These are phyloP conservation scores for Hymenopus coronatus DNA, from an alignment of 2,888 invertebrate genomes.

Conservation along the genomic window DNA sequence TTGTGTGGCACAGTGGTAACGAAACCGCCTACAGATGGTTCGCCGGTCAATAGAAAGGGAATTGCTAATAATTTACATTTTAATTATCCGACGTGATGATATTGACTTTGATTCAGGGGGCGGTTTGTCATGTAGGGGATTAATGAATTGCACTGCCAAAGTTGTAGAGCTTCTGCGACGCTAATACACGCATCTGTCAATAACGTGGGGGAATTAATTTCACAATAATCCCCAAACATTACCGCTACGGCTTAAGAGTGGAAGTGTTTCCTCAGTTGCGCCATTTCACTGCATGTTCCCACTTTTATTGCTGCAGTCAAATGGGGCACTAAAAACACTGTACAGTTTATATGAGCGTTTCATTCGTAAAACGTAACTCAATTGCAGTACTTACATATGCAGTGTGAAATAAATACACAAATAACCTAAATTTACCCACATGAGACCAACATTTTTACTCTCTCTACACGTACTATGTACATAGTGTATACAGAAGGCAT, in stretches of 20 bases:
- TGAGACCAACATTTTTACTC: too few relatives aligned
- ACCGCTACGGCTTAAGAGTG: background rate
- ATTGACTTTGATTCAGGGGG: background rate
- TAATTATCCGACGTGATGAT: background rate
- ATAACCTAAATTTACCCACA: too few relatives aligned
- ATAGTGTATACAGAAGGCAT: too few relatives aligned
- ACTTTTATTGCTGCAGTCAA: background rate
- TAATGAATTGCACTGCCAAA: background rate
- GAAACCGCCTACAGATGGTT: background rate
- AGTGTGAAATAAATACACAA: too few relatives aligned
- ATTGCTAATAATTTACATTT: background rate
- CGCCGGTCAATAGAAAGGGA: background rate
- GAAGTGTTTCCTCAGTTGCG: background rate
- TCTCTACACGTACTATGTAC: too few relatives aligned
- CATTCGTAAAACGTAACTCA: too few relatives aligned
- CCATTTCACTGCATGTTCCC: too few relatives aligned
- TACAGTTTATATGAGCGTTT: too few relatives aligned
- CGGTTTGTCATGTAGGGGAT: background rate
- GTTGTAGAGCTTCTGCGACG: background rate
- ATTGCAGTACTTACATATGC: too few relatives aligned
- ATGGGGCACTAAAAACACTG: background rate
- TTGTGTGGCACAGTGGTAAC: background rate
- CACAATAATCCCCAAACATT: background rate
- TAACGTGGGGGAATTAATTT: background rate
- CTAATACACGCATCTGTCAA: background rate